Base-by-base conservation (phyloP, 2,113 vertebrate genomes). In the Progne subis region DNA sequence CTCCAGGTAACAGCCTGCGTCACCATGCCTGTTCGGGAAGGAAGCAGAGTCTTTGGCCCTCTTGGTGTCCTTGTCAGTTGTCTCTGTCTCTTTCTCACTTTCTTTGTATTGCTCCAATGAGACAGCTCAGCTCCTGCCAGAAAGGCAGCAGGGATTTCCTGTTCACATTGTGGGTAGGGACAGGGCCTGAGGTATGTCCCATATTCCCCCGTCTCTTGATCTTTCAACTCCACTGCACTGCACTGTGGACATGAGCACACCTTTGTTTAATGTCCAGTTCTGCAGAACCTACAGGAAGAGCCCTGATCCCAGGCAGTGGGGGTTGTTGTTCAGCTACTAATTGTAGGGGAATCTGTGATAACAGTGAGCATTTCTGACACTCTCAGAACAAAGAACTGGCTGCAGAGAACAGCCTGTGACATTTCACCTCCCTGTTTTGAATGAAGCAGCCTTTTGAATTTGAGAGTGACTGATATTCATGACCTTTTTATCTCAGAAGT, bases 401-500 rank as follows among this genome's bases (percentile, higher is more conserved):
- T 86, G 37, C 79, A 80, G 43, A 88, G 34, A 83, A 19, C 18
- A 86, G 60, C 19, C 80, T 71, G 80, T 0, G 1, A 86, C 60
- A 84, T 86, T 90, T 84, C 44, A 74, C 18, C 41, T 78, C 69
- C 43, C 41, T 32, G 24, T 56, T 84, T 41, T 44, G 14, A 69
- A 84, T 75, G 64, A 82, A 77, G 17, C 44, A 86, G 39, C 21
- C 52, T 91, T 92, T 47, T 79, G 69, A 95, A 91, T 95, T 53
- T 91, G 13, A 89, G 23, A 82, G 53, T 81, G 91, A 75, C 77
- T 75, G 86, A 95, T 88, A 79, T 41, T 81, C 64, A 31, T 86
- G 89, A 94, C 60, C 72, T 93, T 96, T 94, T 82, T 29, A 29
- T 91, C 52, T 88, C n/a, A 82, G 44, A 94, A 86, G 10, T 80